Percentiles rank a stretch among this genome's conserved stretches.
These are phyloP conservation scores for Ceyx cyanopectus DNA, from an alignment of 2,113 vertebrate species.

Conservation along the genomic window DNA sequence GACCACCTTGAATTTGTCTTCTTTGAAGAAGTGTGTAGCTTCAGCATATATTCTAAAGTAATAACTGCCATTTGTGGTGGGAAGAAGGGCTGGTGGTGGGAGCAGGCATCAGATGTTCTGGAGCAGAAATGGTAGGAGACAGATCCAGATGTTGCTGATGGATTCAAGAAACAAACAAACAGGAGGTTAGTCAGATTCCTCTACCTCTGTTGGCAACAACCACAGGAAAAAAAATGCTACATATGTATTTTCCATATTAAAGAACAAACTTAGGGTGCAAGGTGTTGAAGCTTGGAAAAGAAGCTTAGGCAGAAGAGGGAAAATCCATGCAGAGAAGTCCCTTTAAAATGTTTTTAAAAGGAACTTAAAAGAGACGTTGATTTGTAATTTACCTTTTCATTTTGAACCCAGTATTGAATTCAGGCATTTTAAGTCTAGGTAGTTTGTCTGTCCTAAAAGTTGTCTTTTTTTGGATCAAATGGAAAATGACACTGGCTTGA, in stretches of 20 bases:
- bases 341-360: neutral
- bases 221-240: neutral
- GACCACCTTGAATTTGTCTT: neutral
- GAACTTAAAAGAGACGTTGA: neutral
- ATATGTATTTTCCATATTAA: neutral
- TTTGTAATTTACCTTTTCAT: neutral
- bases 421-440: neutral
- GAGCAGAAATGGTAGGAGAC: neutral
- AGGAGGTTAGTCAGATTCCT: neutral
- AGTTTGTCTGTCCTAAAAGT: neutral
- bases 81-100: neutral
- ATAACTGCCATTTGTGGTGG: neutral
- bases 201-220: neutral
- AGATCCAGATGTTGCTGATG: neutral
- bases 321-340: neutral
- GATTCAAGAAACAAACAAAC: neutral
- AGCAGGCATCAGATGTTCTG: rapidly evolving
- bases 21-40: neutral
- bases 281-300: neutral
- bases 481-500: conserved; percentile 12
- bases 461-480: conserved; percentile 17
- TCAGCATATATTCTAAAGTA: neutral
- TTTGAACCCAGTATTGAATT: neutral
- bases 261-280: neutral
- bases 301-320: neutral